These are phyloP conservation scores for Hepsetus odoe DNA, from an alignment of 2,113 vertebrate genomes.

Conservation along the genomic window DNA sequence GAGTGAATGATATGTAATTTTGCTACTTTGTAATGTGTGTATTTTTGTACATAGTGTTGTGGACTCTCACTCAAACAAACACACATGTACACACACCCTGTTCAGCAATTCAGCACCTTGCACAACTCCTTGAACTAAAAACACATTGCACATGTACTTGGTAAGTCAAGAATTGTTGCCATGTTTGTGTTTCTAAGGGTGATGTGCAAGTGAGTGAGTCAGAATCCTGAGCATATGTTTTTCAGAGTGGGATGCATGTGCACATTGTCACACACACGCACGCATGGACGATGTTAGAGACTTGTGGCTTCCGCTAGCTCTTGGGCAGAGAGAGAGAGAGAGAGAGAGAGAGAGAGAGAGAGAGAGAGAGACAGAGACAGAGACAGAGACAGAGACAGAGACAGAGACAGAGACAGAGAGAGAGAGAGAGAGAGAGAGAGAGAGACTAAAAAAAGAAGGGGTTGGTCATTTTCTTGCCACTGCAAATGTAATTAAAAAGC, in stretches of 20 bases:
- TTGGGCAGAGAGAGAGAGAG: conserved; percentile 44
- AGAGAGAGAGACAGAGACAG: neutral
- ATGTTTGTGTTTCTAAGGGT: neutral
- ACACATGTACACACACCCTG: no score
- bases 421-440: neutral
- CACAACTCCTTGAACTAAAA: no score
- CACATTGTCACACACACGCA: neutral
- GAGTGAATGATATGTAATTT: no score
- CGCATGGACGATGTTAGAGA: conserved; percentile 40
- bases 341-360: no score
- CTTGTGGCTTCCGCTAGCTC: conserved; percentile 73
- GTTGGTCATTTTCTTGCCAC: neutral
- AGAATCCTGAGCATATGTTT: conserved; percentile 25
- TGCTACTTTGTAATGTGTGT: no score
- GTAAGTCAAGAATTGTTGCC: conserved; percentile 1
- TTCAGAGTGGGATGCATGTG: neutral
- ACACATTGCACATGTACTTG: neutral
- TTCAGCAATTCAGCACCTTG: no score
- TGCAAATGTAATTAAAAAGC: no score
- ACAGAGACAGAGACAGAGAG: neutral
- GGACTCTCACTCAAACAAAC: no score
- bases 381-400: neutral
- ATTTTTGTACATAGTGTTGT: no score
- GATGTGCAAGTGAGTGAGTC: conserved; percentile 12
- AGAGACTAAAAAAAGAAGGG: neutral